Base-by-base conservation (phyloP, 2,888 invertebrate genomes). In the Nesidiocoris tenuis region DNA sequence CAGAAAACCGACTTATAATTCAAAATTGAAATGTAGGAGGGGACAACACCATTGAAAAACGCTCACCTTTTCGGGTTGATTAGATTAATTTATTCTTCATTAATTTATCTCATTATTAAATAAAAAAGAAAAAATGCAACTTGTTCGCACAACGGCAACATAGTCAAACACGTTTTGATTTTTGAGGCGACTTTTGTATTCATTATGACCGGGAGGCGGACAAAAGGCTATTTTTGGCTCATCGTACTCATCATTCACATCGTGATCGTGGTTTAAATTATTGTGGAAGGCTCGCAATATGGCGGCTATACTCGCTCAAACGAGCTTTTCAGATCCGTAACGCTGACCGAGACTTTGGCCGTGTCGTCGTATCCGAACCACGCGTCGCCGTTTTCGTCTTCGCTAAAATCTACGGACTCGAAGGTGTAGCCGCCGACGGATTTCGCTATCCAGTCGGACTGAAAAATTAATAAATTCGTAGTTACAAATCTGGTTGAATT, bases 361-460 rank as follows among this genome's bases (percentile, higher is more conserved):
- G 68, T 76, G 39, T 78, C 78, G 75, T 78, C 78, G 54, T 77
- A 78, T 16, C 78, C 78, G 24, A 72, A 76, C 78, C 78, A 78
- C 24, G 74, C 61, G 55, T 72, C 63, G 16, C 72, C 72, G 22
- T 61, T 75, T 70, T 70, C 65, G 24, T 78, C 78, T 61, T 78
- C 78, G 16, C 74, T 63, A 59, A 78, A 78, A 17, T 78, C 78
- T 19, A 77, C 72, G 56, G 76, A 77, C 55, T 64, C 61, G 56
- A 78, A 78, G 1, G 74, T 66, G 25, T 76, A 71, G 59, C 76
- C 76, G 2, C 76, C 77, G 57, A 76, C 77, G 18, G 76, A 76
- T 64, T 76, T 77, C 1, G 72, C 78, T 54, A 76, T 64, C 78
- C 78, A 78, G 18, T 77, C 78, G 54, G 54, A 61, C 78, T 78